These are phyloP conservation scores for Eupithecia inturbata DNA, from an alignment of 2,888 invertebrate species.

Conservation along the genomic window DNA sequence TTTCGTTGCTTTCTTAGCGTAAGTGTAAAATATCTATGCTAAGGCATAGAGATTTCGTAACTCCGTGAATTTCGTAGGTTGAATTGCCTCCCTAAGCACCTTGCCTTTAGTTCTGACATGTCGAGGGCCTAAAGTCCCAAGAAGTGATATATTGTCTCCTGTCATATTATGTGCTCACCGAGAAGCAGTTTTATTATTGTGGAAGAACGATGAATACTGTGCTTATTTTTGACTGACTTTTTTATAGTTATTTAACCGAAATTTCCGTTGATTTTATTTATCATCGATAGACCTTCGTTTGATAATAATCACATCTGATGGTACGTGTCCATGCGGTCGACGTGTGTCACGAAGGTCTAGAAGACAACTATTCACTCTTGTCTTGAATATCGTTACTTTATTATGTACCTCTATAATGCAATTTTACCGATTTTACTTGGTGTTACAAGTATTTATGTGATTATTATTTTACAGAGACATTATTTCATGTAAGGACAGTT, in stretches of 20 bases:
- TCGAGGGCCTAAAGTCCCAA: neutral
- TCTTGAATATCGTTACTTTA: too few species aligned
- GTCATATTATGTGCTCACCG: conserved; percentile 7
- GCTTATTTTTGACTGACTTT: neutral
- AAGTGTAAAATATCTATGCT: too few species aligned
- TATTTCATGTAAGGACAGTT: too few species aligned
- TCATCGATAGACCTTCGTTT: neutral
- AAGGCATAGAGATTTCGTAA: neutral
- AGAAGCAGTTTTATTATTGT: conserved; percentile 2
- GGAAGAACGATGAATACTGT: neutral
- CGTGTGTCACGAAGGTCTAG: too few species aligned
- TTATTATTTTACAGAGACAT: too few species aligned
- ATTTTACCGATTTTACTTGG: too few species aligned
- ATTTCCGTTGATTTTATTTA: neutral
- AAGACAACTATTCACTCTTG: too few species aligned
- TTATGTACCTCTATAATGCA: too few species aligned
- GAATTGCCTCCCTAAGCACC: neutral
- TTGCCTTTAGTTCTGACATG: neutral
- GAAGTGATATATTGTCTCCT: conserved; percentile 11
- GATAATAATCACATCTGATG: neutral
- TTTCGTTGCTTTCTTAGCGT: neutral
- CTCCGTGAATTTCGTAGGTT: neutral
- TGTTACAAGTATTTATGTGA: too few species aligned
- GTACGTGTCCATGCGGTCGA: neutral
- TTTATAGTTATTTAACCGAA: neutral